Base-by-base conservation (phyloP, 2,113 vertebrate genomes). In the Gila orcuttii region DNA sequence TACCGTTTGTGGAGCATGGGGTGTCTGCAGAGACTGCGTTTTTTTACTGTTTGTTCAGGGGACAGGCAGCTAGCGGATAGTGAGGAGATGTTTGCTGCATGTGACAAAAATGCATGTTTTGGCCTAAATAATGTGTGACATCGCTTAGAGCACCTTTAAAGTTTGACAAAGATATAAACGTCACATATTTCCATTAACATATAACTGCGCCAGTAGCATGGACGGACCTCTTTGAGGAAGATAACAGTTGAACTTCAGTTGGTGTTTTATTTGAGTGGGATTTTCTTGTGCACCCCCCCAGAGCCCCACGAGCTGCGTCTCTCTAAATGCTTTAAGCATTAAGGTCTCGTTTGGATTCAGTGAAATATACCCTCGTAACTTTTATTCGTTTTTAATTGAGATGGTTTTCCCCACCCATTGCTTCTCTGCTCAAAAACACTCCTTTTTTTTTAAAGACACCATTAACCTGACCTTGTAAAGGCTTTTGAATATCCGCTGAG, bases 381-480 rank as follows among this genome's bases (percentile, higher is more conserved):
- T 84, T 78, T 57, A 78, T 68, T 62, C 23, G 9, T 52, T 19
- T 28, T 84, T 85, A 83, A 84, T 86, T 80, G 55, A 79, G 73
- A 42, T 13, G 59, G 31, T 12, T 19, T 60, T 11, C 69, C 15
- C 31, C 74, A 50, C 81, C 12, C 23, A 71, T 36, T 15, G 55
- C 66, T 50, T n/a, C 76, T 25, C 42, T 42, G 23, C 39, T n/a
- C 79, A 69, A 82, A 79, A 87, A 77, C 75, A 71, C 23, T 77
- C 68, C 64, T n/a, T 73, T 76, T 60, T 82, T 83, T 76, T 31
- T 6, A 25, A 60, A 81, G 25, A 52, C 19, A 3, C 69, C 85
- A 85, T 85, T 83, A 73, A 57, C 50, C 42, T 83, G 88, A 84
- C 86, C 87, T 83, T 85, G 87, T 77, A 75, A 62, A 81, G 75